A percentile compares a stretch with the other conserved stretches of the same genome.
phyloP scores from a whole-genome alignment of 2,888 invertebrate species.

The Euphydryas editha region DNA sequence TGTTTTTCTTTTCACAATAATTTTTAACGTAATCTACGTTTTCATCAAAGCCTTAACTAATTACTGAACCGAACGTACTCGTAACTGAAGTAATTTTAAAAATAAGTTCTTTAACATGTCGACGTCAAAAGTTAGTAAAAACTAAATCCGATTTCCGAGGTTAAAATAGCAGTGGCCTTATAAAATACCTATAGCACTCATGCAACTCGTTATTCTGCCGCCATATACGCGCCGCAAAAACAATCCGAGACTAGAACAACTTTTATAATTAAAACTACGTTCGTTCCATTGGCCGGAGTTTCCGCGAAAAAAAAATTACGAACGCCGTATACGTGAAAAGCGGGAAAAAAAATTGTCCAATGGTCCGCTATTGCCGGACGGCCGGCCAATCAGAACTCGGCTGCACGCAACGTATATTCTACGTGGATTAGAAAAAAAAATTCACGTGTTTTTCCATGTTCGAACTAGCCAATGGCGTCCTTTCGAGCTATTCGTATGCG shows the following conservation, averaged over 20 bases:
- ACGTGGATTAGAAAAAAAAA: conserved; percentile 78
- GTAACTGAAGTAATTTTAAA: not conserved
- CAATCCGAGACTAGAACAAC: conserved; percentile 54
- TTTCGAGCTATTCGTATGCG: conserved; percentile 56
- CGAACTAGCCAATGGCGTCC: conserved; percentile 67
- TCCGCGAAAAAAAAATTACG: conserved; percentile 73
- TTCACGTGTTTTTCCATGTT: conserved; percentile 80
- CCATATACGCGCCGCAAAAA: conserved; percentile 38
- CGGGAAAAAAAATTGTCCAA: conserved; percentile 76
- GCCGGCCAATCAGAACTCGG: conserved; percentile 65
- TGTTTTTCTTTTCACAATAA: not conserved
- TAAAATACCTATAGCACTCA: conserved; percentile 38
- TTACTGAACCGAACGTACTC: not conserved
- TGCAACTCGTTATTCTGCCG: conserved; percentile 32
- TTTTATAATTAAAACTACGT: conserved; percentile 78
- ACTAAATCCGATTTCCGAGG: conserved; percentile 21
- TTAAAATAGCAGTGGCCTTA: conserved; percentile 25
- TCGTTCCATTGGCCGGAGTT: conserved; percentile 72
- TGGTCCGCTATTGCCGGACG: conserved; percentile 56
- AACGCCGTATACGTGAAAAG: conserved; percentile 78
- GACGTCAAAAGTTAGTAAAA: conserved; percentile 17
- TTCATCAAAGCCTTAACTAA: not conserved
- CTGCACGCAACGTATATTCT: conserved; percentile 72
- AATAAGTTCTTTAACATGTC: conserved; percentile 15
- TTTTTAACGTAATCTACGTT: too few relatives aligned